A percentile compares a stretch with the other conserved stretches of the same genome.
Evolutionary conservation across 2,797 vertebrate species (phyloP).

Genomic region (Mallotus villosus): DNA sequence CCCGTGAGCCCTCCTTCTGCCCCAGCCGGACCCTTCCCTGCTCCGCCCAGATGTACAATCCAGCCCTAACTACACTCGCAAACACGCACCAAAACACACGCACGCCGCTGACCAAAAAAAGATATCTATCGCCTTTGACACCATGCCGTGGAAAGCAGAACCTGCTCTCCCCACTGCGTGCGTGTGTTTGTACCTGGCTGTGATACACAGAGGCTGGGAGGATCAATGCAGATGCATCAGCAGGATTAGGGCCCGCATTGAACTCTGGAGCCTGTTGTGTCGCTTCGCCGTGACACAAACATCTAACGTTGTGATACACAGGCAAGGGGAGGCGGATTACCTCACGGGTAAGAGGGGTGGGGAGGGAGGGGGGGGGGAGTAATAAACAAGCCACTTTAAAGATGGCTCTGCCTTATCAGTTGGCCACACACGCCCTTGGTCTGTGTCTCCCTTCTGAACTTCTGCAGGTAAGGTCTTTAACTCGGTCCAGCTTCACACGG

Average conservation of each 20-base stretch:
- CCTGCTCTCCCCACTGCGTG: slow-evolving; percentile 6
- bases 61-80: background rate
- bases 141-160: background rate
- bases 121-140: background rate
- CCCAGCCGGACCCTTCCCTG: background rate
- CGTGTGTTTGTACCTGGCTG: background rate
- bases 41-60: background rate
- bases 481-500: background rate
- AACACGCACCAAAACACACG: background rate
- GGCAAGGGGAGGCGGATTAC: background rate
- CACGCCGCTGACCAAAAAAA: background rate
- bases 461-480: background rate
- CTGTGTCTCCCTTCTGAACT: no score
- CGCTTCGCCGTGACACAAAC: slow-evolving; percentile 28
- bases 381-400: background rate
- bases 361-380: no score
- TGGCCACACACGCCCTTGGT: background rate
- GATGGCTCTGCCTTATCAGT: slow-evolving; percentile 24
- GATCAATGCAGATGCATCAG: slow-evolving; percentile 39
- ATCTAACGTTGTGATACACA: slow-evolving; percentile 20
- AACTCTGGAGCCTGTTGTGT: slow-evolving; percentile 46
- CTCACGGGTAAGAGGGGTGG: background rate
- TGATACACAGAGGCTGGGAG: slow-evolving; percentile 15
- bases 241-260: slow-evolving; percentile 35
- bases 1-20: no score